phyloP scores from a whole-genome alignment of 2,797 vertebrate species.

The Dromococcyx pavoninus region DNA sequence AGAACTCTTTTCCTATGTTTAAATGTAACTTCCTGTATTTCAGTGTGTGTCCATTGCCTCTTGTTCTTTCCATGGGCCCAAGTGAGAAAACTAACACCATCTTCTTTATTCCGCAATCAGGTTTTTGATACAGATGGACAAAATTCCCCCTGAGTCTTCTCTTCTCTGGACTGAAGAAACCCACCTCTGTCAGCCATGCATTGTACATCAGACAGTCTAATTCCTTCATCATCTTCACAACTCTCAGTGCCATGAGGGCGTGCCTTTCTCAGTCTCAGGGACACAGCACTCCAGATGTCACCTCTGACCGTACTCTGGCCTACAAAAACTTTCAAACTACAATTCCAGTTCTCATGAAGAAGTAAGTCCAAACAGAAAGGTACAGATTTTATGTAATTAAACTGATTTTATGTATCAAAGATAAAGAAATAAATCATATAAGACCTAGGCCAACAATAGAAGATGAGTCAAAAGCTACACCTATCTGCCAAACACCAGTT shows the following conservation, averaged over 20 bases:
- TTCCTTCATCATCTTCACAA: not conserved
- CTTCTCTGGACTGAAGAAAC: not conserved
- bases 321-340: not conserved
- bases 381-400: not conserved
- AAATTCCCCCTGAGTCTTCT: not conserved
- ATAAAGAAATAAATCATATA: not conserved
- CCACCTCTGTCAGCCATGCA: not conserved
- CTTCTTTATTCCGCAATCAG: not conserved
- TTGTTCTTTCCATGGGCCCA: not conserved
- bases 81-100: not conserved
- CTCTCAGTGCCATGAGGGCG: rapidly evolving
- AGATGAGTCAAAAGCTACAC: not conserved
- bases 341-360: not conserved
- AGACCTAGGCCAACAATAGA: not conserved
- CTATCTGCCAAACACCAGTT: not conserved
- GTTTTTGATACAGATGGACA: not conserved
- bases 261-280: not conserved
- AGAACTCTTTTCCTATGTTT: not conserved
- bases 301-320: not conserved
- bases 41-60: not conserved
- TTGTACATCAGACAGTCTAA: not conserved
- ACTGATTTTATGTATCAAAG: not conserved
- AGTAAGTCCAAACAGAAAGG: not conserved
- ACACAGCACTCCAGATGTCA: not conserved
- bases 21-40: not conserved